A percentile compares a stretch with the other conserved stretches of the same genome.
These are phyloP conservation scores for Bombus sylvicola DNA, from an alignment of 1,140 invertebrate genomes.

Conservation along the genomic window DNA sequence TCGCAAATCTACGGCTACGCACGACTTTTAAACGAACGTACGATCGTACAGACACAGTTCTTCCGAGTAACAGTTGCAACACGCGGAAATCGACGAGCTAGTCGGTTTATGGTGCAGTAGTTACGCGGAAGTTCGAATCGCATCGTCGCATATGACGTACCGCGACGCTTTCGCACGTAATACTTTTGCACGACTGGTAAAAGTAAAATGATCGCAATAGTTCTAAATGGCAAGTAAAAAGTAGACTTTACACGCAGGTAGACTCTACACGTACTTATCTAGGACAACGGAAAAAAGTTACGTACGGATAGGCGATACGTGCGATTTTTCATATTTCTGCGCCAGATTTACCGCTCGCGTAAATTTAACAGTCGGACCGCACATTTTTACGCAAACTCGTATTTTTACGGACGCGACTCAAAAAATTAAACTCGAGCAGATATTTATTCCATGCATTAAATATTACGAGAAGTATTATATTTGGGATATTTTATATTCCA, in stretches of 20 bases:
- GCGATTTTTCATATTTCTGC: not conserved
- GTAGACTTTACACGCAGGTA: too few relatives aligned
- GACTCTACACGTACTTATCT: not conserved
- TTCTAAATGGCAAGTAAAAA: too few relatives aligned
- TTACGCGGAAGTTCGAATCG: conserved; percentile 26
- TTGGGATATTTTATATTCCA: too few relatives aligned
- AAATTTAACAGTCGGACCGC: too few relatives aligned
- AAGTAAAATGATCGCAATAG: not conserved
- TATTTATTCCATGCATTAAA: too few relatives aligned
- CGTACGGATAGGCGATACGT: too few relatives aligned
- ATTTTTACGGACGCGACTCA: too few relatives aligned
- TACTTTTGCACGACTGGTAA: conserved; percentile 16
- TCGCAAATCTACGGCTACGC: not conserved
- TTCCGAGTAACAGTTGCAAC: not conserved
- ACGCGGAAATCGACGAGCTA: not conserved
- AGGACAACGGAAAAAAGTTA: not conserved
- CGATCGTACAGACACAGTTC: not conserved
- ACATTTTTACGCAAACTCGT: too few relatives aligned
- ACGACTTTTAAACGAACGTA: not conserved
- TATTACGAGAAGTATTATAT: too few relatives aligned
- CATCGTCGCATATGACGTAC: conserved; percentile 33
- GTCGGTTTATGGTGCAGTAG: not conserved
- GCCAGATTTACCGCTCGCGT: not conserved
- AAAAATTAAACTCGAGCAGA: too few relatives aligned
- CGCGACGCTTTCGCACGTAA: conserved; percentile 45